Percentiles rank a stretch among this genome's conserved stretches.
phyloP scores from a whole-genome alignment of 2,888 invertebrate genomes.

The Tipula vernalis region DNA sequence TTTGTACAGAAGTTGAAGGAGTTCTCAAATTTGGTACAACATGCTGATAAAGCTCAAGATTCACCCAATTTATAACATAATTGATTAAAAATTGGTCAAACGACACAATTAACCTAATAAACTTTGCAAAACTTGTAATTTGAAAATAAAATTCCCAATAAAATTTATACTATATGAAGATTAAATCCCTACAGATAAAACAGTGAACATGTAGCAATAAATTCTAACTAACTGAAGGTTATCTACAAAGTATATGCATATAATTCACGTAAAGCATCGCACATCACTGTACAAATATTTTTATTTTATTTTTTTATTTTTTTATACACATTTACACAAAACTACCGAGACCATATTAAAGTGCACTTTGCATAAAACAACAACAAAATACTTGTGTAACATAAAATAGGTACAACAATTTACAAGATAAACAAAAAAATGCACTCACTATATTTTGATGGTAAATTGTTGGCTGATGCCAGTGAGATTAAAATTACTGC shows the following conservation, averaged over 20 bases:
- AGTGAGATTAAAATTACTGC: not conserved
- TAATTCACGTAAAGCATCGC: not conserved
- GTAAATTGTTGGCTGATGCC: not conserved
- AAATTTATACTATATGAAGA: not conserved
- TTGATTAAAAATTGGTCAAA: too few species aligned
- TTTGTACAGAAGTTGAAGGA: too few species aligned
- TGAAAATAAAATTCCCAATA: too few species aligned
- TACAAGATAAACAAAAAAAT: not conserved
- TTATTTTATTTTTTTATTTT: too few species aligned
- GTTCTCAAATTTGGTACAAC: too few species aligned
- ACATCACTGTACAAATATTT: not conserved
- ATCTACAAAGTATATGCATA: not conserved
- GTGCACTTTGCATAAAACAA: not conserved
- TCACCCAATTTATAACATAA: too few species aligned
- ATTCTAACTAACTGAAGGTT: not conserved
- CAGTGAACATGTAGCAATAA: not conserved
- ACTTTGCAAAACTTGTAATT: too few species aligned
- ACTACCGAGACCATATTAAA: not conserved
- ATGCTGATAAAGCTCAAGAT: too few species aligned
- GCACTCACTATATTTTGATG: not conserved
- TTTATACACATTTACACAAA: not conserved
- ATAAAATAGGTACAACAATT: too few species aligned
- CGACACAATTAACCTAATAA: too few species aligned
- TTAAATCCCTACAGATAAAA: not conserved
- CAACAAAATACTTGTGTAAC: too few species aligned